phyloP scores from a whole-genome alignment of 2,113 vertebrate genomes.

The Plotosus lineatus region DNA sequence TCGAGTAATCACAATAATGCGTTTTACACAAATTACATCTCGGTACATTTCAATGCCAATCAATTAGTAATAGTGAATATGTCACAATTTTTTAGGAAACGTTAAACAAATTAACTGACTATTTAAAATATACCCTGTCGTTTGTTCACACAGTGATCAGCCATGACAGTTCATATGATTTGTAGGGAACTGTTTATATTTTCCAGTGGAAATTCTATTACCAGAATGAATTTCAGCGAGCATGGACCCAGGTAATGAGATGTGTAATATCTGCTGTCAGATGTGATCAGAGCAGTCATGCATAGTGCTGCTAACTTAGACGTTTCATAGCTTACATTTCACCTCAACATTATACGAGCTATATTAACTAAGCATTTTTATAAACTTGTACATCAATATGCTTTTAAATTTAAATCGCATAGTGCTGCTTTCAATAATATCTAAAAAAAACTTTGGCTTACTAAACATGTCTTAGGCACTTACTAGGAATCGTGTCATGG shows the following conservation, averaged over 20 bases:
- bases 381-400: neutral
- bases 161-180: slow-evolving; percentile 51
- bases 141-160: slow-evolving; percentile 62
- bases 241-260: neutral
- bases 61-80: neutral
- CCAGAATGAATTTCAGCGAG: neutral
- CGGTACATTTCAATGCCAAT: slow-evolving; percentile 1
- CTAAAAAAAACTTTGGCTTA: neutral
- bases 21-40: neutral
- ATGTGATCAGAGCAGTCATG: slow-evolving; percentile 25
- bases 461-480: neutral
- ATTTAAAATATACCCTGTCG: slow-evolving; percentile 50
- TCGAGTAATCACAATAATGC: neutral
- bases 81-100: neutral
- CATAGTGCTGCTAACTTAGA: neutral
- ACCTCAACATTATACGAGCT: neutral
- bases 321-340: neutral
- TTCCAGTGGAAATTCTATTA: slow-evolving; percentile 13
- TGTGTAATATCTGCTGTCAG: slow-evolving; percentile 25
- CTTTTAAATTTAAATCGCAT: neutral
- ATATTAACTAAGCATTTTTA: neutral
- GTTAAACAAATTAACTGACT: neutral
- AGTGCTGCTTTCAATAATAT: neutral
- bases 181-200: slow-evolving; percentile 51
- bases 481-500: neutral